Evolutionary conservation across 2,797 vertebrate genomes (phyloP).

Genomic region (Cygnus olor): DNA sequence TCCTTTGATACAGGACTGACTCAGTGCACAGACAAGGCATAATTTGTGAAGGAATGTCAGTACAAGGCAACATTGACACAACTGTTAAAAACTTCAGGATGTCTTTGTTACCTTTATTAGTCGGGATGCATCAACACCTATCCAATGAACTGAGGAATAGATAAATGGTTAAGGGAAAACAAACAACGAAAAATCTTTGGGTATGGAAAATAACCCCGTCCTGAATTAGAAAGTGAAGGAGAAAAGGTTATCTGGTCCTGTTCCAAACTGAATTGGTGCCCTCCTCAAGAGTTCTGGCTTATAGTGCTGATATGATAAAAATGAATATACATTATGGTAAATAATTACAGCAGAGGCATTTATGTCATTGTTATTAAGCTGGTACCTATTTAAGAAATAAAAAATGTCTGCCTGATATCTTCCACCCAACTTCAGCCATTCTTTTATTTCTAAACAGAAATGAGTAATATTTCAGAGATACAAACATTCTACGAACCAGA

Average conservation of each 20-base stretch:
- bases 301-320: neutral
- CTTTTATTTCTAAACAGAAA: neutral
- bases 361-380: neutral
- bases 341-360: conserved; percentile 1
- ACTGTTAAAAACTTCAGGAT: neutral
- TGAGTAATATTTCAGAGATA: neutral
- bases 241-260: neutral
- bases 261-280: conserved; percentile 12
- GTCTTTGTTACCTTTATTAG: neutral
- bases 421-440: neutral
- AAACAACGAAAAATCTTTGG: neutral
- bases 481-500: neutral
- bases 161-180: neutral
- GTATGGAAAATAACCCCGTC: neutral
- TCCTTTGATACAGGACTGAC: neutral
- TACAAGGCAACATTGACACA: neutral
- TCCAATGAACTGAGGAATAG: neutral
- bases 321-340: neutral
- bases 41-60: neutral
- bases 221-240: neutral
- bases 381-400: neutral
- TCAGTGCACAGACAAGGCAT: neutral
- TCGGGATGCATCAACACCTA: neutral
- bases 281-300: neutral
- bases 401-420: neutral